Conservation (phyloP, 2,113 vertebrate genomes). For the Camelus dromedarius region DNA sequence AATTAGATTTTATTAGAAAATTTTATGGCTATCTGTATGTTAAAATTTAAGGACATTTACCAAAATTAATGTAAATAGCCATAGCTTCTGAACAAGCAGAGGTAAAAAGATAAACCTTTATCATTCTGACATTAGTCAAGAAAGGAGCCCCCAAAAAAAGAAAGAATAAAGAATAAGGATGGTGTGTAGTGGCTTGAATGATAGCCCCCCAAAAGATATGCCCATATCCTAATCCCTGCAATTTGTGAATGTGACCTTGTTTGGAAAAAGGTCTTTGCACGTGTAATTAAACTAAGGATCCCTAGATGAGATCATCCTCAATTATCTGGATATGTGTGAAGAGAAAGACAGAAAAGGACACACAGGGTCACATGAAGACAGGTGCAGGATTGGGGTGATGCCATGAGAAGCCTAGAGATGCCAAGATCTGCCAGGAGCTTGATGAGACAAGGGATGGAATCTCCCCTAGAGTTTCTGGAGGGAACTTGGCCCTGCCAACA, state of each 20-base stretch:
- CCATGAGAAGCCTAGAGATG: not conserved
- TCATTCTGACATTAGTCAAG: not conserved
- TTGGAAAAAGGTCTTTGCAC: not conserved
- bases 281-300: not conserved
- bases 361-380: not conserved
- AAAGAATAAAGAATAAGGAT: not conserved
- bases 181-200: not conserved
- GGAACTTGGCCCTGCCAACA: not conserved
- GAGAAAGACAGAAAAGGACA: too few species aligned
- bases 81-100: not conserved
- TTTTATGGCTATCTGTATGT: not conserved
- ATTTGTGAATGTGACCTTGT: not conserved
- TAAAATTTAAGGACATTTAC: not conserved
- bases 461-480: not conserved
- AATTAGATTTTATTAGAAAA: not conserved
- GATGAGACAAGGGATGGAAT: not conserved
- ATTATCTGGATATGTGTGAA: not conserved
- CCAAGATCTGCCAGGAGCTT: not conserved
- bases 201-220: not conserved
- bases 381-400: not conserved
- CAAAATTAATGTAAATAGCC: slow-evolving; percentile 5
- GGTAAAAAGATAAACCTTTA: not conserved
- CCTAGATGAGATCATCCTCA: not conserved
- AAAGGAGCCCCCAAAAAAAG: not conserved
- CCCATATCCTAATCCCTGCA: not conserved